Conservation (phyloP, 30 jellyfish, hydroid and myxozoan species). For the Hydractinia symbiolongicarpus region DNA sequence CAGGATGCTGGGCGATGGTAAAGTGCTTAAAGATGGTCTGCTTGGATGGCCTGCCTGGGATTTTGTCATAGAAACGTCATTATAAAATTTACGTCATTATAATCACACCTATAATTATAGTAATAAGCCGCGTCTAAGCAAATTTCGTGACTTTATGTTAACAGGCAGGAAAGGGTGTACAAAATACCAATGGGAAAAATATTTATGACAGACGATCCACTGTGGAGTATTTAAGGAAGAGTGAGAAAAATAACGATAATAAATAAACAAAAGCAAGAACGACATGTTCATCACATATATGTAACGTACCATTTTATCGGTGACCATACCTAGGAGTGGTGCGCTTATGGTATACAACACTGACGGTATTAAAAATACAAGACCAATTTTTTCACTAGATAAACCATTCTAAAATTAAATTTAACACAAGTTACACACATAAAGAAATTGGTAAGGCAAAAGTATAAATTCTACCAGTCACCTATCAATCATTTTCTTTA, state of each 20-base stretch:
- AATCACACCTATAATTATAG: no score
- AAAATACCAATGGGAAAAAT: not conserved
- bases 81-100: no score
- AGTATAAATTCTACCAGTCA: no score
- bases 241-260: not conserved
- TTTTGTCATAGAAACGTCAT: no score
- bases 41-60: no score
- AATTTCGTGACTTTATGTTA: no score
- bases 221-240: not conserved
- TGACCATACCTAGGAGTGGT: constrained; percentile 43
- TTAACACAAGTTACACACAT: no score
- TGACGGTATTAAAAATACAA: constrained; percentile 57
- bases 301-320: constrained; percentile 45
- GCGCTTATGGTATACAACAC: constrained; percentile 57
- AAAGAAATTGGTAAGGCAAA: no score
- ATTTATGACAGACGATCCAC: not conserved
- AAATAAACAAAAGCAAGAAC: not conserved
- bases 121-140: no score
- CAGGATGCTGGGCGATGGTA: no score
- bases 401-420: not conserved
- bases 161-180: not conserved
- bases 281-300: not conserved
- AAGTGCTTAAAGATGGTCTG: no score
- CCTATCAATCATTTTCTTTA: no score
- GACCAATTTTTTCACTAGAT: constrained; percentile 47